These are phyloP conservation scores for Chelon auratus DNA, from an alignment of 2,797 vertebrate species.

Conservation along the genomic window DNA sequence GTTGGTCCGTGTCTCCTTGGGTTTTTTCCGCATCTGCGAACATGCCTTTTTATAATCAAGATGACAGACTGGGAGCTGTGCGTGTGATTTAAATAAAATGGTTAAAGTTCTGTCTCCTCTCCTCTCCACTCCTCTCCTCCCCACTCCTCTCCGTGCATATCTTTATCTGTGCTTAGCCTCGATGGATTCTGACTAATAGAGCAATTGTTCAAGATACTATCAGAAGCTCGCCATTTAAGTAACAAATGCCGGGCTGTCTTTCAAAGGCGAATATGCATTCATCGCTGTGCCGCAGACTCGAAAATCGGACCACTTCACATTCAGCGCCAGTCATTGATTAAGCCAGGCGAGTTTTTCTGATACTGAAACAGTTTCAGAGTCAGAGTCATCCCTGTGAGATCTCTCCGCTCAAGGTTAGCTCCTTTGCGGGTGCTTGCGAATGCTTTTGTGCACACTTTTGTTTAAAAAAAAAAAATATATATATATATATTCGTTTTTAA, in stretches of 20 bases:
- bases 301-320: conserved; percentile 15
- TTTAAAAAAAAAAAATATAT: not conserved
- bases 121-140: conserved; percentile 6
- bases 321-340: conserved; percentile 26
- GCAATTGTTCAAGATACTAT: conserved; percentile 47
- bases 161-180: conserved; percentile 23
- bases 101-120: conserved; percentile 14
- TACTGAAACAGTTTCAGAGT: conserved; percentile 17
- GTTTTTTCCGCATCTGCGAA: conserved; percentile 19
- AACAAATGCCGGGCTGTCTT: conserved; percentile 35
- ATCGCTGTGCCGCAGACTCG: conserved; percentile 20
- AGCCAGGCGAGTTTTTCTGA: not conserved
- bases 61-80: conserved; percentile 29
- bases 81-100: conserved; percentile 42
- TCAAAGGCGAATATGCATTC: conserved; percentile 42
- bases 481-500: not conserved
- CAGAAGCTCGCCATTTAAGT: conserved; percentile 23
- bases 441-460: not conserved
- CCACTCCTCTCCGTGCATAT: not conserved
- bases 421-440: not conserved
- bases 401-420: conserved; percentile 14
- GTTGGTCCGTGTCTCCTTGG: conserved; percentile 6
- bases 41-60: conserved; percentile 31
- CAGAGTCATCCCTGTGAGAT: conserved; percentile 25
- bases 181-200: conserved; percentile 43